phyloP scores from a whole-genome alignment of 2,888 invertebrate genomes.

The Agrochola lota region DNA sequence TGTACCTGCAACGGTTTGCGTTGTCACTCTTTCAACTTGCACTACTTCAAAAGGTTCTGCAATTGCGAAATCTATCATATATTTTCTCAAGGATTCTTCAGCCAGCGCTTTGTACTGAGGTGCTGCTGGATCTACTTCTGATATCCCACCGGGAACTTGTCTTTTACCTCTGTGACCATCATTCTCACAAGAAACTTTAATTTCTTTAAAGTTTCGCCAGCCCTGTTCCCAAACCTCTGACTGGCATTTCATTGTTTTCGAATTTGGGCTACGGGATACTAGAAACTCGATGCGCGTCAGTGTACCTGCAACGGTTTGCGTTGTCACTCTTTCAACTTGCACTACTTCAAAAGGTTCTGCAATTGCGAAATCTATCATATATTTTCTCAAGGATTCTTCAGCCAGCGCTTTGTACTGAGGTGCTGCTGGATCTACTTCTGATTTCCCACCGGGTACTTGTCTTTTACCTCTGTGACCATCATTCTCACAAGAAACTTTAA shows the following conservation, averaged over 20 bases:
- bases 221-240: not conserved
- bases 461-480: not conserved
- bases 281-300: slow-evolving; percentile 35
- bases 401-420: slow-evolving; percentile 47
- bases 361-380: slow-evolving; percentile 36
- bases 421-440: slow-evolving; percentile 10
- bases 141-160: not conserved
- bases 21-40: slow-evolving; percentile 58
- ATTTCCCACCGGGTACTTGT: not conserved
- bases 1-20: slow-evolving; percentile 68
- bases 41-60: slow-evolving; percentile 41
- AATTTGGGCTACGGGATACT: not conserved
- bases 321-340: slow-evolving; percentile 57
- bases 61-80: slow-evolving; percentile 38
- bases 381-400: slow-evolving; percentile 65
- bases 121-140: not conserved
- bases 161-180: not conserved
- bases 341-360: slow-evolving; percentile 40
- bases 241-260: not conserved
- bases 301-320: slow-evolving; percentile 67
- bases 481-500: slow-evolving; percentile 4
- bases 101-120: slow-evolving; percentile 64
- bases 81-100: slow-evolving; percentile 69
- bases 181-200: not conserved
- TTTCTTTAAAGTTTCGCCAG: not conserved